Percentiles rank a stretch among this genome's conserved stretches.
Conservation (phyloP, 2,888 invertebrate genomes). For the Siphonodentalium dalli region DNA sequence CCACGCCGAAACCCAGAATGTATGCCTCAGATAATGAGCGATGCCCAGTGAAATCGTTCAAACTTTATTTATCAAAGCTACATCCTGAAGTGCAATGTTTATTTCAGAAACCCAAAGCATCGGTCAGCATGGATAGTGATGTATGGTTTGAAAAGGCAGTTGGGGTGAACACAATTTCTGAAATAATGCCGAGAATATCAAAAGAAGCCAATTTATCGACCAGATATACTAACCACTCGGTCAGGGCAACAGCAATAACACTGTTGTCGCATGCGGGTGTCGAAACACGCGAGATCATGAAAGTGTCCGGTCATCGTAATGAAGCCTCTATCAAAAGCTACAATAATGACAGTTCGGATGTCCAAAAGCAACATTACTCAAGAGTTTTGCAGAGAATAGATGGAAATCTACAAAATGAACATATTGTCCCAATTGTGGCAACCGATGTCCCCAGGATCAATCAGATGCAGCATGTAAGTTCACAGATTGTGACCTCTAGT, state of each 20-base stretch:
- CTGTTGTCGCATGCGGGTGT: conserved; percentile 11
- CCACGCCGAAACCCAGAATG: conserved; percentile 11
- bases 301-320: conserved; percentile 12
- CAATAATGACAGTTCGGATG: conserved; percentile 10
- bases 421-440: too few relatives aligned
- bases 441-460: too few relatives aligned
- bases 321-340: conserved; percentile 4
- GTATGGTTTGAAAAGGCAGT: conserved; percentile 10
- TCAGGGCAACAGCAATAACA: conserved; percentile 17
- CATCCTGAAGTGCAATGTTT: conserved; percentile 2
- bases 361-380: conserved; percentile 11
- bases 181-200: conserved; percentile 14
- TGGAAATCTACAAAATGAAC: neutral
- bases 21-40: conserved; percentile 2
- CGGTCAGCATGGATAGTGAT: neutral
- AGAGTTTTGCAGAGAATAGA: conserved; percentile 8
- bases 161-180: conserved; percentile 2
- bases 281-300: conserved; percentile 14
- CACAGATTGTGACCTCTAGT: too few relatives aligned
- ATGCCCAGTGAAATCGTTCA: conserved; percentile 7
- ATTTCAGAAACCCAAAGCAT: conserved; percentile 6
- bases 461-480: too few relatives aligned
- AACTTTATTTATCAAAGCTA: conserved; percentile 9
- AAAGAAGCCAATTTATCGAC: conserved; percentile 2
- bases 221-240: conserved; percentile 18